Percentiles rank a stretch among this genome's conserved stretches.
phyloP scores from a whole-genome alignment of 2,797 vertebrate genomes.

The Darevskia mixta region DNA sequence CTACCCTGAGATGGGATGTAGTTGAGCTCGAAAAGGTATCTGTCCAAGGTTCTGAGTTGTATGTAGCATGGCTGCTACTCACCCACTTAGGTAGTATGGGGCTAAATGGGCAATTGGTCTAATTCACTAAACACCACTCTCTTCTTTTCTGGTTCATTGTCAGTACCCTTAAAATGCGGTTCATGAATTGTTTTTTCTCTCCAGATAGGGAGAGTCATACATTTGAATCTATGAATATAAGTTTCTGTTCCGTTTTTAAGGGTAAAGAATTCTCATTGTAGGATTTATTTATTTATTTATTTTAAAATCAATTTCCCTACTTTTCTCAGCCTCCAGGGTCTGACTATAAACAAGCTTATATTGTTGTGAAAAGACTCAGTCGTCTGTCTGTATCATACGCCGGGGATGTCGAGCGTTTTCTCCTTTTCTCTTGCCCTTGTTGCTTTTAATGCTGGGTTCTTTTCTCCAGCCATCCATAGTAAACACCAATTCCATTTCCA shows the following conservation, averaged over 20 bases:
- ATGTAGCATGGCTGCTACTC: too few species aligned
- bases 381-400: conserved; percentile 63
- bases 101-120: conserved; percentile 1
- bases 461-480: conserved; percentile 71
- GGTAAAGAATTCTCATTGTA: conserved; percentile 46
- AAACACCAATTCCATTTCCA: conserved; percentile 82
- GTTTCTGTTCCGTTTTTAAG: conserved; percentile 22
- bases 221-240: conserved; percentile 28
- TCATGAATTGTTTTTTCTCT: conserved; percentile 31
- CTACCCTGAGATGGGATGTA: not conserved
- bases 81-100: not conserved
- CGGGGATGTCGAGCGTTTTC: conserved; percentile 60
- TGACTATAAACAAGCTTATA: conserved; percentile 57
- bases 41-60: not conserved
- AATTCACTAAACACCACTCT: not conserved
- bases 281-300: conserved; percentile 14
- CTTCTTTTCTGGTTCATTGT: conserved; percentile 6
- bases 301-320: not conserved
- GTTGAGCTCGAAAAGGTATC: not conserved
- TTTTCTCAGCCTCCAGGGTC: conserved; percentile 48
- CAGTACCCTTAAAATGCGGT: not conserved
- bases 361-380: conserved; percentile 58
- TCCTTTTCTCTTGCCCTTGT: conserved; percentile 65
- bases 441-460: conserved; percentile 64
- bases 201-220: conserved; percentile 29